Conservation (phyloP, 1,140 invertebrate species). For the Eueides isabella region DNA sequence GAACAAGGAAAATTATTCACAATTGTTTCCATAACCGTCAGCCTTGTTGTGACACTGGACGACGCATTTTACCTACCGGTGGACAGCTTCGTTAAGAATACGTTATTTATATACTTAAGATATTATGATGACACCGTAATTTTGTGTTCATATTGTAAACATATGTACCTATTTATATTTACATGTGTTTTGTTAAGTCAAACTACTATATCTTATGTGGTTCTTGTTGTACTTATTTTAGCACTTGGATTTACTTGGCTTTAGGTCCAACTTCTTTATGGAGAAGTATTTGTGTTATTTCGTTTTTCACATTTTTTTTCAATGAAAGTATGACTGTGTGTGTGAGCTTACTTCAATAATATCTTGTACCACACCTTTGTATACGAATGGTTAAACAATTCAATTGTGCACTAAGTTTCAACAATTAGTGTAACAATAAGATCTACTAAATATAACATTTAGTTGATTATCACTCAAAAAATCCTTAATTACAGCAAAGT, state of each 20-base stretch:
- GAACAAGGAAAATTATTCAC: conserved; percentile 69
- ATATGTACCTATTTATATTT: neutral
- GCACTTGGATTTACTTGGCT: neutral
- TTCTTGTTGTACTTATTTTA: neutral
- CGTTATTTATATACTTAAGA: conserved; percentile 5
- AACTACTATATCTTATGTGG: neutral
- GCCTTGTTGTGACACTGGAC: conserved; percentile 59
- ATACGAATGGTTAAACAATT: neutral
- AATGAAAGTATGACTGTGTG: too few species aligned
- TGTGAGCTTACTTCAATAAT: too few species aligned
- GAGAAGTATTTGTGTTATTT: too few species aligned
- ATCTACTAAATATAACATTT: conserved; percentile 9
- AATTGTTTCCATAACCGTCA: conserved; percentile 54
- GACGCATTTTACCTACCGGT: conserved; percentile 37
- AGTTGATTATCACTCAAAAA: neutral
- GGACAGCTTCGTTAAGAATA: conserved; percentile 16
- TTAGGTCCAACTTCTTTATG: neutral
- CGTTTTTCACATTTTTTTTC: too few species aligned
- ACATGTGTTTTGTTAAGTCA: neutral
- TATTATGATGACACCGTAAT: neutral
- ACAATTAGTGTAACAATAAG: conserved; percentile 2
- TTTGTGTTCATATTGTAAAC: neutral
- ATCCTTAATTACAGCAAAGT: neutral
- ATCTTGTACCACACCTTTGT: neutral
- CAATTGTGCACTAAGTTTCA: neutral